These are phyloP conservation scores for Colius striatus DNA, from an alignment of 2,113 vertebrate species.

Conservation along the genomic window DNA sequence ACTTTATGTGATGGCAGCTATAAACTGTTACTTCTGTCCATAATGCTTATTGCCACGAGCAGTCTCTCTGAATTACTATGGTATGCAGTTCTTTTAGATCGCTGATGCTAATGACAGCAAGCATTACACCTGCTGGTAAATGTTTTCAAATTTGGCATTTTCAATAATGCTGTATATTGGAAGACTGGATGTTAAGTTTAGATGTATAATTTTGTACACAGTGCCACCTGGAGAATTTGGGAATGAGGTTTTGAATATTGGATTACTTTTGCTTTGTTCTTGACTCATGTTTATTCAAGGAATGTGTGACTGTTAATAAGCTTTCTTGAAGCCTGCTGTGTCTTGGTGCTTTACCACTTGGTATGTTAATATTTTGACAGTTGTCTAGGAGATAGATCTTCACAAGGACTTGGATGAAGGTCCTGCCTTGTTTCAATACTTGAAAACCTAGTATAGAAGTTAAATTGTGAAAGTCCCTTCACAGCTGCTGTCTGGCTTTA, in stretches of 20 bases:
- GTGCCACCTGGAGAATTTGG: constrained; percentile 71
- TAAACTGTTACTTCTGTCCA: background rate
- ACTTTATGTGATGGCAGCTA: background rate
- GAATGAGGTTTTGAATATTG: constrained; percentile 46
- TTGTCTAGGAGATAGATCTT: background rate
- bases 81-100: background rate
- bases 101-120: constrained; percentile 10
- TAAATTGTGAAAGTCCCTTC: background rate
- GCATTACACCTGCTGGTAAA: constrained; percentile 17
- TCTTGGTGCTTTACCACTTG: background rate
- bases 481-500: background rate
- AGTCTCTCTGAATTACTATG: background rate
- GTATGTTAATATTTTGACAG: background rate
- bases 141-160: constrained; percentile 22
- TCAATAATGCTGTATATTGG: background rate
- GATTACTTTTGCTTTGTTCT: background rate
- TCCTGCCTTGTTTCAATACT: background rate
- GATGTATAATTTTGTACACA: constrained; percentile 68
- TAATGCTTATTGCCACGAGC: background rate
- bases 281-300: background rate
- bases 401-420: background rate
- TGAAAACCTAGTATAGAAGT: background rate
- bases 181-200: constrained; percentile 27
- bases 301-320: background rate
- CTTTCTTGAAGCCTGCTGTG: background rate